A percentile compares a stretch with the other conserved stretches of the same genome.
Conservation (phyloP, 1,140 invertebrate species). For the Apis cerana region DNA sequence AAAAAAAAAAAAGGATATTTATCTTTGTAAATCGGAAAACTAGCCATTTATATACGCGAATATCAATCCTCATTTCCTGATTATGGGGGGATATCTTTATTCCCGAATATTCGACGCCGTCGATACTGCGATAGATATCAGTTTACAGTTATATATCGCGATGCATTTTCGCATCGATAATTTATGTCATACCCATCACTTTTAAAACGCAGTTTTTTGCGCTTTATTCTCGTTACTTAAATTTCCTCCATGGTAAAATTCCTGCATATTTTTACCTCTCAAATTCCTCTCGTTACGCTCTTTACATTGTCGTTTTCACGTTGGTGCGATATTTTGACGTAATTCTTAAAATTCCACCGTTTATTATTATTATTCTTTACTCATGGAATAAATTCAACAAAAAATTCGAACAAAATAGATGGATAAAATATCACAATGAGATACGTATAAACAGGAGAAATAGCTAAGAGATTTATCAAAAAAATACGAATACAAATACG, state of each 20-base stretch:
- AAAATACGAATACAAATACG: too few relatives aligned
- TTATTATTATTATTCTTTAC: too few relatives aligned
- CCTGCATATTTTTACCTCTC: background rate
- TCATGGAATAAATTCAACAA: too few relatives aligned
- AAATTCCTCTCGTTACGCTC: too few relatives aligned
- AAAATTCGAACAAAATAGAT: too few relatives aligned
- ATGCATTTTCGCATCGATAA: background rate
- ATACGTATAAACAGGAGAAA: too few relatives aligned
- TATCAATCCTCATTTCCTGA: background rate
- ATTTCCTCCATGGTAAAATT: background rate
- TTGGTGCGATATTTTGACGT: too few relatives aligned
- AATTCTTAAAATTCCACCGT: too few relatives aligned
- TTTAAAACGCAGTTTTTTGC: background rate
- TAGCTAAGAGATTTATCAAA: too few relatives aligned
- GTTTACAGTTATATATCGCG: background rate
- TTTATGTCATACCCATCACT: background rate
- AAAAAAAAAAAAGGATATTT: background rate
- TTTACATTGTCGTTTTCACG: too few relatives aligned
- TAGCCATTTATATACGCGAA: background rate
- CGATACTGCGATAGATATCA: background rate
- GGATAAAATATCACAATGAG: too few relatives aligned
- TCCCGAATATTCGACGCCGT: background rate
- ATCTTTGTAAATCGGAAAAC: conserved; percentile 15
- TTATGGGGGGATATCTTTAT: background rate
- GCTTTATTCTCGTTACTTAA: background rate